Evolutionary conservation across 2,797 vertebrate species (phyloP).

Genomic region (Amniataba percoides): DNA sequence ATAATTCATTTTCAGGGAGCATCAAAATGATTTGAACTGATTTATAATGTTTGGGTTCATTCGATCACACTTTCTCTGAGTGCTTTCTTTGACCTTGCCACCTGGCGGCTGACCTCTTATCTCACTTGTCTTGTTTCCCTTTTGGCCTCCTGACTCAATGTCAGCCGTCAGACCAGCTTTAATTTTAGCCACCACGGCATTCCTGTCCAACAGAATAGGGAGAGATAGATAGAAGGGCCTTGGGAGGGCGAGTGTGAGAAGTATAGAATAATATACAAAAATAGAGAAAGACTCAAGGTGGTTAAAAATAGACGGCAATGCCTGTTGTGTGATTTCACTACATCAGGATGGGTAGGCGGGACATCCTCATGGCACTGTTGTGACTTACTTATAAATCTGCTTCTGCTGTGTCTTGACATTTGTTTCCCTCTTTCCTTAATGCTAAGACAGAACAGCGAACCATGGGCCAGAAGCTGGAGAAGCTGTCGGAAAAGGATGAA

Average conservation of each 20-base stretch:
- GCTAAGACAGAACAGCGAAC: constrained; percentile 46
- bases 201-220: constrained; percentile 78
- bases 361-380: constrained; percentile 37
- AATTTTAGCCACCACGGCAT: constrained; percentile 85
- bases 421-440: constrained; percentile 55
- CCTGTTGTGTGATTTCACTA: constrained; percentile 40
- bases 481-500: constrained; percentile 68
- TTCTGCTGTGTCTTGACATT: constrained; percentile 53
- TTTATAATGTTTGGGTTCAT: constrained; percentile 14
- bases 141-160: constrained; percentile 85
- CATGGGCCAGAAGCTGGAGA: constrained; percentile 86
- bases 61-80: constrained; percentile 45
- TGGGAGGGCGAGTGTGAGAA: constrained; percentile 35
- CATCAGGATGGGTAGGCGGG: constrained; percentile 27
- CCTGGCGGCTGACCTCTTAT: constrained; percentile 80
- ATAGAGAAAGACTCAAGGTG: constrained; percentile 48
- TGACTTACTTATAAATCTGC: constrained; percentile 37
- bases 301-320: constrained; percentile 36
- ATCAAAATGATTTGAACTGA: background rate
- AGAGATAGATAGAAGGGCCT: constrained; percentile 67
- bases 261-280: constrained; percentile 55
- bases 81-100: constrained; percentile 80
- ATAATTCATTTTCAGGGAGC: constrained; percentile 1
- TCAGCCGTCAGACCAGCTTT: constrained; percentile 75
- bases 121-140: constrained; percentile 81